Percentiles rank a stretch among this genome's conserved stretches.
These are phyloP conservation scores for Sisyra terminalis DNA, from an alignment of 2,888 invertebrate genomes.

Conservation along the genomic window DNA sequence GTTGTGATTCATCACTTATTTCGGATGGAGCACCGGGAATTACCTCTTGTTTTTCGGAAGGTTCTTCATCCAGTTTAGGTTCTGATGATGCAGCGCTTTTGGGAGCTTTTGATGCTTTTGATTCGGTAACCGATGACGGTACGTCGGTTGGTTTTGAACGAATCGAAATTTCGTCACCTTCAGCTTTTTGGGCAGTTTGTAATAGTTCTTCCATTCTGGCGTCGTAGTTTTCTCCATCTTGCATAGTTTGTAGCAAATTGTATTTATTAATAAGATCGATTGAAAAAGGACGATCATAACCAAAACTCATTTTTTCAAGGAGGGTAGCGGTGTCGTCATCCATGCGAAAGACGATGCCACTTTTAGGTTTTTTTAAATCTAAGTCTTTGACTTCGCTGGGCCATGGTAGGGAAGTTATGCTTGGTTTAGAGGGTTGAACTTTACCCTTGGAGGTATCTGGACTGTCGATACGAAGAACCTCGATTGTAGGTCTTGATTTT, in stretches of 20 bases:
- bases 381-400: conserved; percentile 17
- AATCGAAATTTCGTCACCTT: not conserved
- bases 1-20: conserved; percentile 9
- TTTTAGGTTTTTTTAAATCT: conserved; percentile 20
- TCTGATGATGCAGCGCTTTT: not conserved
- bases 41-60: conserved; percentile 11
- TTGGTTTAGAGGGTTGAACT: conserved; percentile 4
- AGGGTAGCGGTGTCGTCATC: not conserved
- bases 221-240: not conserved
- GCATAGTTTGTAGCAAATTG: too few relatives aligned
- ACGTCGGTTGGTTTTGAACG: not conserved
- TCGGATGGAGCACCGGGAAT: conserved; percentile 11
- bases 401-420: conserved; percentile 11
- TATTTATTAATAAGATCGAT: conserved; percentile 1
- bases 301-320: not conserved
- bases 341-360: conserved; percentile 23
- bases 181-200: not conserved
- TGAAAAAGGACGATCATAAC: conserved; percentile 4
- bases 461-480: not conserved
- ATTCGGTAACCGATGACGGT: not conserved
- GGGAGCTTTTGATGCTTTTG: not conserved
- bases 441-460: not conserved
- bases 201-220: not conserved
- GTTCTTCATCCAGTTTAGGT: not conserved
- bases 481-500: not conserved